These are phyloP conservation scores for Ophion ellenae DNA, from an alignment of 2,888 invertebrate genomes.

Conservation along the genomic window DNA sequence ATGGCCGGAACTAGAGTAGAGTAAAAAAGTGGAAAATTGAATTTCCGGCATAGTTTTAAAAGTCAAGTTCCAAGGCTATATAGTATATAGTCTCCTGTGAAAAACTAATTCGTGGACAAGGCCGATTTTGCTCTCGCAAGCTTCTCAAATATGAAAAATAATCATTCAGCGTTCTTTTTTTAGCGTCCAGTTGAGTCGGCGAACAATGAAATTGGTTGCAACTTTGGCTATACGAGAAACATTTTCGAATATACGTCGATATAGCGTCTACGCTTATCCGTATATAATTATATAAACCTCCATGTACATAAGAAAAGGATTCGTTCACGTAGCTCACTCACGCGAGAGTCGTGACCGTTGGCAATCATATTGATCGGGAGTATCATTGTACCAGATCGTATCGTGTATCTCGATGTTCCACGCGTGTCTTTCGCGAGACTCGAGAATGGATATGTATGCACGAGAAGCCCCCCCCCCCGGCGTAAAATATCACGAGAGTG, in stretches of 20 bases:
- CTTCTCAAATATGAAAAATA: no score
- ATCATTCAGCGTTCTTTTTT: no score
- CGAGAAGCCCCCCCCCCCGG: neutral
- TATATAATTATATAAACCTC: neutral
- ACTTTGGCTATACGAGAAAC: neutral
- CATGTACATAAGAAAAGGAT: conserved; percentile 18
- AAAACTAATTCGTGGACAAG: no score
- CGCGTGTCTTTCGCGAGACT: conserved; percentile 39
- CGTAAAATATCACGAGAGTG: neutral
- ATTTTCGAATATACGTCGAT: neutral
- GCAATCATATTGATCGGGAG: conserved; percentile 41
- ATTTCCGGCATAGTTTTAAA: no score
- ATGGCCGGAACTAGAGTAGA: no score
- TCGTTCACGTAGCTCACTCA: conserved; percentile 24
- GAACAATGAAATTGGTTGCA: neutral
- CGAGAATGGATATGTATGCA: conserved; percentile 6
- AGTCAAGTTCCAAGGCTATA: no score
- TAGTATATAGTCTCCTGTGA: no score
- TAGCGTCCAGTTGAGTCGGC: no score
- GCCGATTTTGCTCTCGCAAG: no score
- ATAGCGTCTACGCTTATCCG: neutral
- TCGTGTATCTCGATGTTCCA: conserved; percentile 53
- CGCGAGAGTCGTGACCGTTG: conserved; percentile 26
- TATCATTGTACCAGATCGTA: conserved; percentile 59
- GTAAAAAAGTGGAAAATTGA: no score